Evolutionary conservation across 2,113 vertebrate species (phyloP), one percentile per base, ranked within the genome.

Genomic region (Lasiurus cinereus): DNA sequence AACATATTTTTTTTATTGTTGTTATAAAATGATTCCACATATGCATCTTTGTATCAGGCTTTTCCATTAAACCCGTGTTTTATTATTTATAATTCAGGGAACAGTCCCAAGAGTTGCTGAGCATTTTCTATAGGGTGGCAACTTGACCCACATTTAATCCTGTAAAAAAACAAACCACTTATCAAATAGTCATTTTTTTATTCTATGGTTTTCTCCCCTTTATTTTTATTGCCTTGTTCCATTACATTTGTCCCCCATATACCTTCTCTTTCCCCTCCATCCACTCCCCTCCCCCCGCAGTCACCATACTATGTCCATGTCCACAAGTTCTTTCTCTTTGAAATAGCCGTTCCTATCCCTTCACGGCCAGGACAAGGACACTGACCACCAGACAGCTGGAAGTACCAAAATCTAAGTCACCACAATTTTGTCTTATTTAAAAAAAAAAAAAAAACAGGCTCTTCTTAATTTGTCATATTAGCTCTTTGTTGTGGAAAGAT

Each of bases 11-110:
- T 85, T 74, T 59, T 77, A n/a, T 92, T 90, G 62, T 59, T 73
- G n/a, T 88, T 90, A 72, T 59, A 93, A 88, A 95, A 84, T 62
- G 8, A 97, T 79, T 56, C 46, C 4, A 82, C 33, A 80, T 31
- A 48, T 36, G 4, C 39, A 80, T 92, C 43, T 74, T 80, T 21
- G 0, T 59, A 67, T 50, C 1, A 46, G 52, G 1, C 0, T 74
- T 93, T 93, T 77, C 74, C 19, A 92, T 15, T 84, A 14, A 36
- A 16, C 83, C 8, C 78, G 11, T 79, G 24, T 67, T 87, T 93
- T 73, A 91, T 73, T 82, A 52, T 46, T 83, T 86, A 79, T 73
- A 78, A 29, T 48, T 74, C 67, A 80, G 21, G 31, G 36, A 92
- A 76, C 24, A 93, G 18, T 64, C 24, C 22, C 21, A 82, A 43